These are phyloP conservation scores for Diphyllodes magnificus DNA, from an alignment of 2,113 vertebrate genomes.

Conservation along the genomic window DNA sequence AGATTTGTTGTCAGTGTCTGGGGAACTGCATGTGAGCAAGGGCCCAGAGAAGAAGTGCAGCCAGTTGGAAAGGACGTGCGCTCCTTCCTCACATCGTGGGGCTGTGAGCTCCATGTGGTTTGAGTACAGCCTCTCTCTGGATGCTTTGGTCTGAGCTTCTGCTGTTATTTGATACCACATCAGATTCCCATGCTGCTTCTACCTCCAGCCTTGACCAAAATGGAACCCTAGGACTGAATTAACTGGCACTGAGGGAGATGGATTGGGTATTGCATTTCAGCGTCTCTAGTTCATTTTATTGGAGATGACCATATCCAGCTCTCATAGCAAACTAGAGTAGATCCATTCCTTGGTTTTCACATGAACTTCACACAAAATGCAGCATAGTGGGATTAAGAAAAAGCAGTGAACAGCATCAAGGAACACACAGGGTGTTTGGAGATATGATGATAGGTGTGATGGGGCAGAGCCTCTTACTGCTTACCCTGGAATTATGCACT, in stretches of 20 bases:
- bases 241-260: neutral
- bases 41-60: neutral
- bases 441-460: accelerated
- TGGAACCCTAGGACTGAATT: neutral
- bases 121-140: neutral
- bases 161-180: neutral
- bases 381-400: neutral
- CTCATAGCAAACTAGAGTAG: neutral
- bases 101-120: neutral
- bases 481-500: neutral
- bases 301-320: neutral
- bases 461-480: neutral
- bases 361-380: neutral
- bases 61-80: neutral
- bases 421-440: neutral
- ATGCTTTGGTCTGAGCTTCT: neutral
- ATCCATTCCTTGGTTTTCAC: neutral
- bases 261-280: neutral
- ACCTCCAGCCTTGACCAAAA: neutral
- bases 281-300: neutral
- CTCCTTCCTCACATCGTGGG: neutral
- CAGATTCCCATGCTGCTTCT: neutral
- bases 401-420: neutral
- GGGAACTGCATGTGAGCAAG: neutral
- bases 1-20: neutral